Evolutionary conservation across 2,888 invertebrate species (phyloP).

Genomic region (Agriopis aurantiaria): DNA sequence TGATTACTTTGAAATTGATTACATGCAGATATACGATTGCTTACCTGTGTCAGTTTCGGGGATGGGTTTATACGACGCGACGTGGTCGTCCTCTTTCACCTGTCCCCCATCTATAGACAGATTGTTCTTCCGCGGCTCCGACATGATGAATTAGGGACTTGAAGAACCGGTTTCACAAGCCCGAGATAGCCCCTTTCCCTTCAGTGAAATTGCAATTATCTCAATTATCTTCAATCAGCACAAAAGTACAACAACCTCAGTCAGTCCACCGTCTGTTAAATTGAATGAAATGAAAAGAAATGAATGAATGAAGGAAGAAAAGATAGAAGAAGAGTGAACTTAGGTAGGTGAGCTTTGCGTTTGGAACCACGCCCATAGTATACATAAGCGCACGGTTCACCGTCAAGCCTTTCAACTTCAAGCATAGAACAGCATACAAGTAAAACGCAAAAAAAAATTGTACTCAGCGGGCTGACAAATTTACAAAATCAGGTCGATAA

Average conservation of each 20-base stretch:
- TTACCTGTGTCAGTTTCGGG: slow-evolving; percentile 86
- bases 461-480: no score
- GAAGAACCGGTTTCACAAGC: slow-evolving; percentile 60
- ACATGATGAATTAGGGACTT: slow-evolving; percentile 67
- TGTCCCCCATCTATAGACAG: slow-evolving; percentile 78
- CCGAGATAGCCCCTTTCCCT: slow-evolving; percentile 60
- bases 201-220: slow-evolving; percentile 52
- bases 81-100: slow-evolving; percentile 82
- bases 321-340: neutral
- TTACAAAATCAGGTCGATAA: no score
- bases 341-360: neutral
- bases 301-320: slow-evolving; percentile 39
- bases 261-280: slow-evolving; percentile 36
- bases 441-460: no score
- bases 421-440: no score
- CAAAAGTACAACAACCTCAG: slow-evolving; percentile 36
- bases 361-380: neutral
- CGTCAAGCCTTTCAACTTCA: no score
- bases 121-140: slow-evolving; percentile 78
- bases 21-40: neutral
- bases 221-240: slow-evolving; percentile 47
- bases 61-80: slow-evolving; percentile 67
- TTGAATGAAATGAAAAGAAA: slow-evolving; percentile 41
- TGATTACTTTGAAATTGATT: neutral
- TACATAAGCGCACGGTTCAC: no score